Base-by-base conservation (phyloP, 1,140 invertebrate species). In the Scaptomyza hsui region DNA sequence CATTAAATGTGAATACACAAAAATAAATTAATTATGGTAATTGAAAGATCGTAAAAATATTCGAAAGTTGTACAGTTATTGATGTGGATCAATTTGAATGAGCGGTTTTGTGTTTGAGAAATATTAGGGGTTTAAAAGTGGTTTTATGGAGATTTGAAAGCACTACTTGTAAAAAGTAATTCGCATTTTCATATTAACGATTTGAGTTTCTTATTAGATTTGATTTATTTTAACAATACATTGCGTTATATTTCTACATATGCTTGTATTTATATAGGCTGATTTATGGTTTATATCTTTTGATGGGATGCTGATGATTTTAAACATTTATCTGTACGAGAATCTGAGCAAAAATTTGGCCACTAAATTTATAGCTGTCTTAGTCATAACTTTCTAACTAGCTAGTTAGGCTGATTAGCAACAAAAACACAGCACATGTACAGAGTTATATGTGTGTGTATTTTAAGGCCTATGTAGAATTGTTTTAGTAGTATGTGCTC, bases 371-470 rank as follows among this genome's bases (percentile, higher is more conserved):
- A 63, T 64, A n/a, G 53, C 39, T 13, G 61, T 15, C 21, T 70
- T 63, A 63, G 59, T 63, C 44, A 63, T 64, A 45, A 53, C 67
- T 70, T 70, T 70, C 49, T 35, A 70, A 70, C 63, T 39, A 69
- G 65, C 62, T 56, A 48, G 60, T 55, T 55, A 56, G 68, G 52
- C 47, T 35, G 16, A 57, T 71, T 56, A 48, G 44, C n/a, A 18
- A 49, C 13, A 37, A 32, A 51, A 7, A 29, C 3, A 29, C 10
- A 39, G 13, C 29, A 47, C 12, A 26, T 9, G 21, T 42, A 45
- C 3, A 26, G 1, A 5, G 4, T 7, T 13, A 52, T 26, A 29
- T 4, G 16, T n/a, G 4, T 16, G 2, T 9, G 16, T 19, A 15
- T 18, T 37, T n/a, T 24, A 1, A 37, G n/a, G 32, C 6, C 21